phyloP scores from a whole-genome alignment of 2,113 vertebrate genomes.

The Carassius gibelio region DNA sequence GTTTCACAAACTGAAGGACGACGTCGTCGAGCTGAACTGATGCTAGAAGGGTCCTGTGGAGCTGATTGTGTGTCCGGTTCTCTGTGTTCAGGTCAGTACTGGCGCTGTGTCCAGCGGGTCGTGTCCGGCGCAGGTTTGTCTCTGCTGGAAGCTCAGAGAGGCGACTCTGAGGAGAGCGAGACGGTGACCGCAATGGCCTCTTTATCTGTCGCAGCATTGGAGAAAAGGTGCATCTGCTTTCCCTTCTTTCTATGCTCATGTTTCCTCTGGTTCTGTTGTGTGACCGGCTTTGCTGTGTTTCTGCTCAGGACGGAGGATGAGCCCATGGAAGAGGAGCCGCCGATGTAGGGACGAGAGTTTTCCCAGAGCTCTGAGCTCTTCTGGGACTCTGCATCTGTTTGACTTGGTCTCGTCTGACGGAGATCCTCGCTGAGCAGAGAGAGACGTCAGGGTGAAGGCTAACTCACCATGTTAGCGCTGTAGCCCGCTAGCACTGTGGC shows the following conservation, averaged over 20 bases:
- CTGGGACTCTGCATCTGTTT: not conserved
- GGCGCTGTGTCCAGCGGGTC: conserved; percentile 80
- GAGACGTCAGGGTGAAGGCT: conserved; percentile 15
- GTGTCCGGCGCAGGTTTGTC: conserved; percentile 75
- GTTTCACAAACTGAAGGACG: not conserved
- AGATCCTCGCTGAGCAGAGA: conserved; percentile 21
- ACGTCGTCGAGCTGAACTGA: not conserved
- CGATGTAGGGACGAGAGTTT: conserved; percentile 70
- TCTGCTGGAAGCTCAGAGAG: conserved; percentile 83
- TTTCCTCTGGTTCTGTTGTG: not conserved
- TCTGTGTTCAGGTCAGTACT: conserved; percentile 82
- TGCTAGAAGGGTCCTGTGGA: not conserved
- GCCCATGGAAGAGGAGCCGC: conserved; percentile 90
- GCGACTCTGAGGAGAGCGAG: conserved; percentile 86
- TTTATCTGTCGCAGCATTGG: conserved; percentile 84
- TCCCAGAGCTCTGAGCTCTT: conserved; percentile 7
- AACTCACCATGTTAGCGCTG: conserved; percentile 27
- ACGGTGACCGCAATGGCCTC: conserved; percentile 91
- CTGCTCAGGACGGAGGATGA: conserved; percentile 81
- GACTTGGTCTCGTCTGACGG: not conserved
- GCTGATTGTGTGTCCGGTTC: not conserved
- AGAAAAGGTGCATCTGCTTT: conserved; percentile 72
- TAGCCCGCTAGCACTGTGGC: conserved; percentile 31
- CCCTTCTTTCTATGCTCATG: not conserved
- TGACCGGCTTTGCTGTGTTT: not conserved